Evolutionary conservation across 1,140 invertebrate species (phyloP).

Genomic region (Diachasma alloeum): DNA sequence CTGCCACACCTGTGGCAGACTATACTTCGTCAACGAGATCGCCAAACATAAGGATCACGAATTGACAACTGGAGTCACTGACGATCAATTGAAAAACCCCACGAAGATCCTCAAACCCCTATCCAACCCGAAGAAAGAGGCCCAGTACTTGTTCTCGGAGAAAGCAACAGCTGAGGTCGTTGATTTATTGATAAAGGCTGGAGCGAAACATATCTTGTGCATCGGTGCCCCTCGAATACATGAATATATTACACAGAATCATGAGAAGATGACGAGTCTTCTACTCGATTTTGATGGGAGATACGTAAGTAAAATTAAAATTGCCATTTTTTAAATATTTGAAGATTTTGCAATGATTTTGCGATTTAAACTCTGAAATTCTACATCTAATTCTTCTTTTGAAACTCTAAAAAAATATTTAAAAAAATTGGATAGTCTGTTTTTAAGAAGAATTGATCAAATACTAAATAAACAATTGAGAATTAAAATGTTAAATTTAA

Average conservation of each 20-base stretch:
- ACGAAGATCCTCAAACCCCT: slow-evolving; percentile 70
- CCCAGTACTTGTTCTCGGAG: slow-evolving; percentile 78
- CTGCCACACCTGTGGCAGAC: slow-evolving; percentile 71
- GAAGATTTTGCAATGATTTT: no score
- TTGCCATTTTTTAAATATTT: no score
- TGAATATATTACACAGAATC: slow-evolving; percentile 70
- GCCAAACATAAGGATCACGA: slow-evolving; percentile 65
- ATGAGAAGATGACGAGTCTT: slow-evolving; percentile 69
- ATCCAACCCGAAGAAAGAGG: slow-evolving; percentile 75
- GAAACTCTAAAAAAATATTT: no score
- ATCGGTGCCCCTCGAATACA: slow-evolving; percentile 81
- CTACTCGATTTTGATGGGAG: slow-evolving; percentile 81
- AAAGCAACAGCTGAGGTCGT: slow-evolving; percentile 67
- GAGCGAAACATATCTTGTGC: slow-evolving; percentile 74
- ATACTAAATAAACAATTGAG: no score
- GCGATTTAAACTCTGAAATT: no score
- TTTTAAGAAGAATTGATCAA: no score
- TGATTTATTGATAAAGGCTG: slow-evolving; percentile 64
- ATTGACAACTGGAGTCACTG: slow-evolving; percentile 57
- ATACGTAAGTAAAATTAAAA: slow-evolving; percentile 68
- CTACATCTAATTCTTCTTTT: background rate
- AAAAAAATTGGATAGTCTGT: no score
- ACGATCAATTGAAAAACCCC: slow-evolving; percentile 67
- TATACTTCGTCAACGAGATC: slow-evolving; percentile 63
- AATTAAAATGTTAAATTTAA: background rate